Conservation (phyloP, 2,113 vertebrate species). For the Candoia aspera region DNA sequence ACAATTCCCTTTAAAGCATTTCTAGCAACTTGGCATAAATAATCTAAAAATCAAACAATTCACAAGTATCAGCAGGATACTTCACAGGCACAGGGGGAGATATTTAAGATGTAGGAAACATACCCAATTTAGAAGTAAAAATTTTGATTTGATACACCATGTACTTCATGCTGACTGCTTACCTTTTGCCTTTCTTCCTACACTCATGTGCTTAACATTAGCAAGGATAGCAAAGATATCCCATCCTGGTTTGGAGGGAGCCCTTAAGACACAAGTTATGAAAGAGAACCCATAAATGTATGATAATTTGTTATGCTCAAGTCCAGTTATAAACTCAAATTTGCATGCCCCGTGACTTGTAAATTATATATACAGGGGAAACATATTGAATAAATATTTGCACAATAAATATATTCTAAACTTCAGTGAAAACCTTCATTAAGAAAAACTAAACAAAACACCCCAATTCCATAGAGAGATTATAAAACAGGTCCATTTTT, state of each 20-base stretch:
- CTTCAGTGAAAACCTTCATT: not conserved
- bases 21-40: not conserved
- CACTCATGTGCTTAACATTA: not conserved
- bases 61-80: not conserved
- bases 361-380: too few relatives aligned
- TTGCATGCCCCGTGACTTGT: not conserved
- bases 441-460: not conserved
- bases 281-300: not conserved
- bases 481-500: not conserved
- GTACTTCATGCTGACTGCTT: not conserved
- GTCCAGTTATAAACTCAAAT: too few relatives aligned
- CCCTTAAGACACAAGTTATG: not conserved
- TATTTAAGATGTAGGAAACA: not conserved
- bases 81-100: not conserved
- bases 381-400: too few relatives aligned
- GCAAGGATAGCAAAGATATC: not conserved
- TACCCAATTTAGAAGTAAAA: not conserved
- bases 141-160: not conserved
- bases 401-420: not conserved
- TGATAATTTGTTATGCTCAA: not conserved
- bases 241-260: not conserved
- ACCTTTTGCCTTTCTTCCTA: not conserved
- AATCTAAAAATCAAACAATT: not conserved
- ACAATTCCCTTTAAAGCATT: not conserved
- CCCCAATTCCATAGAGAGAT: not conserved